Percentiles rank a stretch among this genome's conserved stretches.
Evolutionary conservation across 2,113 vertebrate species (phyloP).

Genomic region (Gallinago jamesoni): DNA sequence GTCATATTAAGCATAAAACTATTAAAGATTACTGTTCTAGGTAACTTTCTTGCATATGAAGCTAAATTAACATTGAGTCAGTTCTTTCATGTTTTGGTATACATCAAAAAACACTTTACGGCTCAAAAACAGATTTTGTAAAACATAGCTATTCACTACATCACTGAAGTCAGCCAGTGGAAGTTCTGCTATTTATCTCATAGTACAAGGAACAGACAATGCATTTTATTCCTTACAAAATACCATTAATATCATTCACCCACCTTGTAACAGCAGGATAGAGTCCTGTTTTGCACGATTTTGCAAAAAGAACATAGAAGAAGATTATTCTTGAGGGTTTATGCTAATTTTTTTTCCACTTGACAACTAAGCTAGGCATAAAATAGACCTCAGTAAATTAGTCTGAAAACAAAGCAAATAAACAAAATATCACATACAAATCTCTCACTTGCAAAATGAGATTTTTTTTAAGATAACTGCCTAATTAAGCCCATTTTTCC

Average conservation of each 20-base stretch:
- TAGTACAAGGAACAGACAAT: not conserved
- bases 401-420: not conserved
- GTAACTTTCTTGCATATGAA: not conserved
- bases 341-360: slow-evolving; percentile 28
- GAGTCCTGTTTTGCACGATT: not conserved
- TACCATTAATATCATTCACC: not conserved
- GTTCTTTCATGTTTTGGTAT: not conserved
- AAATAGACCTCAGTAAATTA: slow-evolving; percentile 11
- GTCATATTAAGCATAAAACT: not conserved
- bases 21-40: not conserved
- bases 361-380: slow-evolving; percentile 3
- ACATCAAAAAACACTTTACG: not conserved
- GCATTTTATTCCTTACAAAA: not conserved
- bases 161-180: not conserved
- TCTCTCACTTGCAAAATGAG: not conserved
- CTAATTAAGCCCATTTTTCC: not conserved
- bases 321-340: not conserved
- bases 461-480: not conserved
- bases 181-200: not conserved
- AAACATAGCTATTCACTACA: not conserved
- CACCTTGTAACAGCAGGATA: not conserved
- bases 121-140: not conserved
- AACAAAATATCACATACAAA: not conserved
- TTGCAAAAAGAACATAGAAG: not conserved
- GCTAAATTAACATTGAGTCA: not conserved